Evolutionary conservation across 2,113 vertebrate genomes (phyloP).

Genomic region (Genyomyrus donnyi): DNA sequence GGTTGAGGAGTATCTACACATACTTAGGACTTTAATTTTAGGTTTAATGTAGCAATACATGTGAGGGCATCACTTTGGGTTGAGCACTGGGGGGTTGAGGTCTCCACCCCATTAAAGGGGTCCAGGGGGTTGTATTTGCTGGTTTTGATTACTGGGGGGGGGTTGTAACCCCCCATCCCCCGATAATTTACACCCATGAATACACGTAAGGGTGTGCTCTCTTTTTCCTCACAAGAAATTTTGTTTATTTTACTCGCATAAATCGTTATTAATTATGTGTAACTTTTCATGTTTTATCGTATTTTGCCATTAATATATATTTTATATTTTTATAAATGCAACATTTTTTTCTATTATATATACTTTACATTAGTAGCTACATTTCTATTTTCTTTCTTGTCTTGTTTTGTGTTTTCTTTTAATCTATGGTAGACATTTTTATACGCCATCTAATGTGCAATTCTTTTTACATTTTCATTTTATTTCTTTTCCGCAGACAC

Average conservation of each 20-base stretch:
- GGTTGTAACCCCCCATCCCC: too few relatives aligned
- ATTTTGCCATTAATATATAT: background rate
- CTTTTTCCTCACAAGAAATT: too few relatives aligned
- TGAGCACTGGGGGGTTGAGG: too few relatives aligned
- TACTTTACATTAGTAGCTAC: background rate
- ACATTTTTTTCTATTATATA: too few relatives aligned
- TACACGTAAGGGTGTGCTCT: too few relatives aligned
- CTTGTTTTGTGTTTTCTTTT: background rate
- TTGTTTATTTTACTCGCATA: too few relatives aligned
- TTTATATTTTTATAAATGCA: background rate
- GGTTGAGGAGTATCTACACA: background rate
- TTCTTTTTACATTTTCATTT: background rate
- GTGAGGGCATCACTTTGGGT: too few relatives aligned
- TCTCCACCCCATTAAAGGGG: too few relatives aligned
- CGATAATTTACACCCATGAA: too few relatives aligned
- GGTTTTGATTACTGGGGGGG: too few relatives aligned
- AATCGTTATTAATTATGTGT: too few relatives aligned
- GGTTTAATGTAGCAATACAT: background rate
- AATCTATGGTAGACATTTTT: background rate
- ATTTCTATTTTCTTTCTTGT: background rate
- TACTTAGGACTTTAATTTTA: background rate
- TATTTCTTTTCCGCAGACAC: background rate
- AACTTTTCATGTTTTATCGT: background rate
- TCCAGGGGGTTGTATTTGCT: too few relatives aligned
- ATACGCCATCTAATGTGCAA: background rate